These are phyloP conservation scores for Augochlorella aurata DNA, from an alignment of 2,888 invertebrate genomes.

Conservation along the genomic window DNA sequence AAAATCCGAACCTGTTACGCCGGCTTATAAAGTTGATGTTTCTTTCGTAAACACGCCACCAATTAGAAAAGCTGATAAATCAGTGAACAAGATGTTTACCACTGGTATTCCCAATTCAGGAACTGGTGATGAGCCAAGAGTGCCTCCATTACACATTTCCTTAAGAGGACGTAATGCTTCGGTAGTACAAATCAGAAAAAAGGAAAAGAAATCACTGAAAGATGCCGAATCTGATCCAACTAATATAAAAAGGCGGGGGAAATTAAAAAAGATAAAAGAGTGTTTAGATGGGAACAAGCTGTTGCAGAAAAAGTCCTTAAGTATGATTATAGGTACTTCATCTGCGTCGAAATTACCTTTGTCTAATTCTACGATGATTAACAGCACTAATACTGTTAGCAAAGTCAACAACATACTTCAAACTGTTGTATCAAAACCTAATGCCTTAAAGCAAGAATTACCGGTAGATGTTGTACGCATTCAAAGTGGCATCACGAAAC, in stretches of 20 bases:
- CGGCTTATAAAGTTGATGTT: conserved; percentile 91
- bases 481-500: conserved; percentile 69
- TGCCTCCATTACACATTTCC: conserved; percentile 94
- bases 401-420: conserved; percentile 79
- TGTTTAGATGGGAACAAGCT: conserved; percentile 78
- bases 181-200: conserved; percentile 91
- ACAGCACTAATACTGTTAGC: conserved; percentile 74
- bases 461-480: conserved; percentile 68
- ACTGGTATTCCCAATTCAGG: conserved; percentile 76
- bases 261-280: conserved; percentile 84
- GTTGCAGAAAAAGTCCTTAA: conserved; percentile 79
- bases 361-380: conserved; percentile 76
- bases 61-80: conserved; percentile 81
- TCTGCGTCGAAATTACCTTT: conserved; percentile 78
- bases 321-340: conserved; percentile 77
- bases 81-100: conserved; percentile 82
- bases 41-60: conserved; percentile 86
- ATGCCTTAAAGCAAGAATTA: conserved; percentile 78
- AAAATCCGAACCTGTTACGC: conserved; percentile 90
- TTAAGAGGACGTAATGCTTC: conserved; percentile 91
- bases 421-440: conserved; percentile 75
- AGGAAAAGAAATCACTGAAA: conserved; percentile 85
- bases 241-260: conserved; percentile 80
- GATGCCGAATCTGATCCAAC: conserved; percentile 80
- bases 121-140: conserved; percentile 87